A percentile compares a stretch with the other conserved stretches of the same genome.
Conservation (phyloP, 2,888 invertebrate species). For the Unio pictorum region DNA sequence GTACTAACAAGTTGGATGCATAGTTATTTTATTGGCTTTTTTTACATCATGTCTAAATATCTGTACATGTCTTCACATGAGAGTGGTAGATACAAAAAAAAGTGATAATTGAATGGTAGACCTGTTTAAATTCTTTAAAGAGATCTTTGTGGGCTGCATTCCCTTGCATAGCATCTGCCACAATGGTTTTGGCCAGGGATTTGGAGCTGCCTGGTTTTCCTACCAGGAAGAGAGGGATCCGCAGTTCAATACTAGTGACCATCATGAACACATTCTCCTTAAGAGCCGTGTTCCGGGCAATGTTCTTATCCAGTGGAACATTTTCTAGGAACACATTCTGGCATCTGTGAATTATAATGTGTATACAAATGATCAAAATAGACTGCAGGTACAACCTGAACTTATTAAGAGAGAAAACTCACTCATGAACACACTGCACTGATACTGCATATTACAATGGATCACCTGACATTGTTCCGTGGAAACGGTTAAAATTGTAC, state of each 20-base stretch:
- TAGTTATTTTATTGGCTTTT: too few species aligned
- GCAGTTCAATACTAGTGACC: constrained; percentile 68
- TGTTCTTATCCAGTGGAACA: constrained; percentile 42
- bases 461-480: too few species aligned
- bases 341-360: constrained; percentile 35
- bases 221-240: constrained; percentile 69
- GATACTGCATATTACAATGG: too few species aligned
- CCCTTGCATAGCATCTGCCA: constrained; percentile 67
- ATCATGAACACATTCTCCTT: constrained; percentile 70
- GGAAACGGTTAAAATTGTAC: too few species aligned
- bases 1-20: too few species aligned
- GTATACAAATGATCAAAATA: too few species aligned
- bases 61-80: too few species aligned
- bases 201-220: constrained; percentile 71
- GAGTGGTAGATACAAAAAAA: too few species aligned
- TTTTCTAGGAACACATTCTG: constrained; percentile 58
- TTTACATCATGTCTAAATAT: too few species aligned
- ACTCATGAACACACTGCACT: too few species aligned
- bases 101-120: constrained; percentile 9
- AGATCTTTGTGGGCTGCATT: constrained; percentile 53
- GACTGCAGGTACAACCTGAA: too few species aligned
- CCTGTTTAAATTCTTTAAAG: constrained; percentile 63
- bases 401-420: too few species aligned
- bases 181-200: constrained; percentile 68
- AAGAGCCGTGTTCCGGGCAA: constrained; percentile 43